Percentiles rank a stretch among this genome's conserved stretches.
Evolutionary conservation across 2,113 vertebrate species (phyloP).

Genomic region (Campylorhamphus procurvoides): DNA sequence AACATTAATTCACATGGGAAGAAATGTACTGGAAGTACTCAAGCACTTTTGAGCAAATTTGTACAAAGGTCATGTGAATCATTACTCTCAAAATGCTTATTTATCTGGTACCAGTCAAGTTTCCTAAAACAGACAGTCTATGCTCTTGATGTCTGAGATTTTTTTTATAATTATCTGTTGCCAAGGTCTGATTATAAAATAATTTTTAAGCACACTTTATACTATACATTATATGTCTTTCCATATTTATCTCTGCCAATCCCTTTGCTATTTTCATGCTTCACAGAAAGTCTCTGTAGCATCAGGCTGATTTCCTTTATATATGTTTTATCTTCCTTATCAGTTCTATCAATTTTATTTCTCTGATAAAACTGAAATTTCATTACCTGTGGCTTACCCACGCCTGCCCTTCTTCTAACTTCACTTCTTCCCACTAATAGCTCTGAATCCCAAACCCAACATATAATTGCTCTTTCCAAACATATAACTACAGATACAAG

Average conservation of each 20-base stretch:
- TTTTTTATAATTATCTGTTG: slow-evolving; percentile 19
- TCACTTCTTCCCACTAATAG: background rate
- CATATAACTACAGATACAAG: background rate
- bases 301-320: background rate
- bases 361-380: background rate
- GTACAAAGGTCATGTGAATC: slow-evolving; percentile 4
- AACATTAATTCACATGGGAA: background rate
- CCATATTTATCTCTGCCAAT: background rate
- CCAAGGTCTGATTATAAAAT: slow-evolving; percentile 1
- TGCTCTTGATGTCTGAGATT: background rate
- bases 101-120: slow-evolving; percentile 2
- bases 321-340: background rate
- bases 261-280: background rate
- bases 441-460: background rate
- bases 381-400: background rate
- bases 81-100: slow-evolving; percentile 34
- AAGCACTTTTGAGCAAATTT: background rate
- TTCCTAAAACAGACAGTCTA: slow-evolving; percentile 35
- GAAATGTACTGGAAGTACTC: background rate
- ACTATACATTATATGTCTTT: background rate
- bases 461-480: background rate
- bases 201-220: background rate
- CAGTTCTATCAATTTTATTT: background rate
- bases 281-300: background rate
- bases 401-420: background rate